Conservation (phyloP, 2,888 invertebrate species). For the Chydorus sphaericus region DNA sequence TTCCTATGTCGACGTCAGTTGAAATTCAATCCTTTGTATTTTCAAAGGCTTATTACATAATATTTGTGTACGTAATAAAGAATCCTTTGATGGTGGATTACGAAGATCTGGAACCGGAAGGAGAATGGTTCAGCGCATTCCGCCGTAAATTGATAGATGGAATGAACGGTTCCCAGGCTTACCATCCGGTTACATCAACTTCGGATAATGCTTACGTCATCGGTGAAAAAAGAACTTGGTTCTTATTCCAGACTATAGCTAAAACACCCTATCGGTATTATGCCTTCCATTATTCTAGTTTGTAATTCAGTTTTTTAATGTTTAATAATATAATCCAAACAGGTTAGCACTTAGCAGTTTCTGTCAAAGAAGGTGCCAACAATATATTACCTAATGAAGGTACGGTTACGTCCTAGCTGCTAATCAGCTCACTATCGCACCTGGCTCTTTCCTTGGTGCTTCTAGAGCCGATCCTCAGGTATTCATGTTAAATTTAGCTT, state of each 20-base stretch:
- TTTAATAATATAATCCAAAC: not conserved
- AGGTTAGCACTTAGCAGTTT: conserved; percentile 11
- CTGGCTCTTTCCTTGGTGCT: conserved; percentile 12
- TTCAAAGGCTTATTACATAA: conserved; percentile 14
- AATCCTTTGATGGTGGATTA: conserved; percentile 34
- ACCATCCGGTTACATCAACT: not conserved
- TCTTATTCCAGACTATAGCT: conserved; percentile 25
- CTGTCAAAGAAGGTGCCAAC: not conserved
- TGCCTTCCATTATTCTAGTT: too few relatives aligned
- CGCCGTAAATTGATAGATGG: conserved; percentile 28
- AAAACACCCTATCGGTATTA: conserved; percentile 29
- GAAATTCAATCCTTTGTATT: too few relatives aligned
- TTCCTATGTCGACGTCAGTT: conserved; percentile 24
- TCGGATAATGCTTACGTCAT: conserved; percentile 23
- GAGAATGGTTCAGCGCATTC: conserved; percentile 21
- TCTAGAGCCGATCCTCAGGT: conserved; percentile 9
- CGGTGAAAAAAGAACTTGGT: conserved; percentile 25
- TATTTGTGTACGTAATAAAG: conserved; percentile 21
- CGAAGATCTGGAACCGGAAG: conserved; percentile 29
- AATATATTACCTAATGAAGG: not conserved
- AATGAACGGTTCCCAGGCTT: conserved; percentile 15
- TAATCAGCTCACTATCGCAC: conserved; percentile 21
- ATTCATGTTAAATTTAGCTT: not conserved
- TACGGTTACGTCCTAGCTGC: conserved; percentile 28
- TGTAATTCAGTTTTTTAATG: too few relatives aligned